Conservation (phyloP, 2,113 vertebrate species). For the Entelurus aequoreus region DNA sequence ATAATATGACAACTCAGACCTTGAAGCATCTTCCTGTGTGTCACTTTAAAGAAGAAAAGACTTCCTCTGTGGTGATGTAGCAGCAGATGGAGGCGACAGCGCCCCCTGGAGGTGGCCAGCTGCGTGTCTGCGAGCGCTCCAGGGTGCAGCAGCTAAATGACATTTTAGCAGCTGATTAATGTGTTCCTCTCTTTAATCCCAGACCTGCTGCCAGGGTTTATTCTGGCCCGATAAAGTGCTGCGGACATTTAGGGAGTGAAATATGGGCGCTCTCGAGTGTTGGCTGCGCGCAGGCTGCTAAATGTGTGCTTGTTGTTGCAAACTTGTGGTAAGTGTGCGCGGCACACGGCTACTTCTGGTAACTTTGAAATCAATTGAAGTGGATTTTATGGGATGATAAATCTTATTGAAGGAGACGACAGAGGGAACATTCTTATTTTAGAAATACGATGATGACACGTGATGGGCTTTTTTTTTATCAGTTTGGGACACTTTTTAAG, state of each 20-base stretch:
- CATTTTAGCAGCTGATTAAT: conserved; percentile 12
- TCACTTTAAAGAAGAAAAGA: too few species aligned
- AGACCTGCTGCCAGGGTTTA: conserved; percentile 11
- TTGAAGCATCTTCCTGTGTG: too few species aligned
- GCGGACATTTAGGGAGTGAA: conserved; percentile 10
- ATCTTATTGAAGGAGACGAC: background rate
- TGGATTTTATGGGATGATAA: background rate
- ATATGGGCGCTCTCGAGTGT: conserved; percentile 1
- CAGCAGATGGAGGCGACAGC: background rate
- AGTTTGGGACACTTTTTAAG: background rate
- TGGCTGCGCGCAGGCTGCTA: conserved; percentile 6
- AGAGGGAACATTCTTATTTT: background rate
- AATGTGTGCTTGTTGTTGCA: background rate
- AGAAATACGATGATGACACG: background rate
- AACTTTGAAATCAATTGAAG: background rate
- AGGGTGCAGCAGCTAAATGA: background rate
- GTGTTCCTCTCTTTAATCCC: conserved; percentile 6
- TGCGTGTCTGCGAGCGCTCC: background rate
- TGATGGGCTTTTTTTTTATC: background rate
- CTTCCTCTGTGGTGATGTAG: background rate
- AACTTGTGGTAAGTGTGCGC: background rate
- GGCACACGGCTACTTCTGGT: background rate
- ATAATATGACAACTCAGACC: too few species aligned
- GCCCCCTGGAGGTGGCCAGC: background rate
- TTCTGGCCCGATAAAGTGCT: conserved; percentile 5